Percentiles rank a stretch among this genome's conserved stretches.
Conservation (phyloP, 1,140 invertebrate species). For the Hypsibius dujardini region DNA sequence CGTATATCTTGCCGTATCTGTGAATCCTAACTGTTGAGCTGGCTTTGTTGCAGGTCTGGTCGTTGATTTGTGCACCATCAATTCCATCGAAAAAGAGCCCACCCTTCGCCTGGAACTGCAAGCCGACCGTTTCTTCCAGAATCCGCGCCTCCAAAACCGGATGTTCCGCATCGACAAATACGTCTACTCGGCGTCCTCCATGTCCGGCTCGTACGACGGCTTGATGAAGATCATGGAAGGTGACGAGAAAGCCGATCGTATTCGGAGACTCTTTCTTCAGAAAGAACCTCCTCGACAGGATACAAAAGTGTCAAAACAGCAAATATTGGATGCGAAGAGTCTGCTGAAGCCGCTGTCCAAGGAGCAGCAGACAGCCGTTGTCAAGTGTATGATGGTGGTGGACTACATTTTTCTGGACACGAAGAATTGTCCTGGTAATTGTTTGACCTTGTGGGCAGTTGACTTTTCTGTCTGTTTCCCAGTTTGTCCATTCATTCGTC, state of each 20-base stretch:
- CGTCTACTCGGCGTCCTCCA: background rate
- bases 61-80: background rate
- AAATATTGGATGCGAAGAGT: background rate
- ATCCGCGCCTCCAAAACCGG: background rate
- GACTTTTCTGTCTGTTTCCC: too few species aligned
- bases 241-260: background rate
- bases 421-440: background rate
- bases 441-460: too few species aligned
- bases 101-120: background rate
- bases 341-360: background rate
- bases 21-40: too few species aligned
- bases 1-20: too few species aligned
- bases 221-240: background rate
- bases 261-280: background rate
- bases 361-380: background rate
- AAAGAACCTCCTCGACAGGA: background rate
- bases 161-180: background rate
- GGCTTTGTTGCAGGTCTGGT: background rate
- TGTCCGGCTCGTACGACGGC: background rate
- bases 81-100: background rate
- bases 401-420: background rate
- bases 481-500: too few species aligned
- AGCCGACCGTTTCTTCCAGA: conserved; percentile 2
- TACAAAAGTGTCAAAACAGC: background rate
- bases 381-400: background rate